Conservation (phyloP, 2,888 invertebrate genomes). For the Desoria tigrina region DNA sequence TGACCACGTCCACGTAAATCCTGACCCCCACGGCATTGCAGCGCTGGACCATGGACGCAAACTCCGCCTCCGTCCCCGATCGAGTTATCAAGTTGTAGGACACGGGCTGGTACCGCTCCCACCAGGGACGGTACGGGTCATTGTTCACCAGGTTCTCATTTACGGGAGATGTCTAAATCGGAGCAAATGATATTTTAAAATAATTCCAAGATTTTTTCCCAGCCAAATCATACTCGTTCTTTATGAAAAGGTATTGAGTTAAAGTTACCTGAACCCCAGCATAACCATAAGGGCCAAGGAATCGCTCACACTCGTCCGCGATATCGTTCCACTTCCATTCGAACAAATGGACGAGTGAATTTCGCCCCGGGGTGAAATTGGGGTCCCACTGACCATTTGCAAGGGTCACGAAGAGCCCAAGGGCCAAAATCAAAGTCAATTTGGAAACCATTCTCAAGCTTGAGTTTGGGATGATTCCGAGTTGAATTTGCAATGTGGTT, state of each 20-base stretch:
- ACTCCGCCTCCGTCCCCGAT: slow-evolving; percentile 73
- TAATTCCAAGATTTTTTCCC: too few species aligned
- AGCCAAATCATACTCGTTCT: too few species aligned
- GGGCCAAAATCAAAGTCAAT: neutral
- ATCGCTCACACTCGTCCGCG: slow-evolving; percentile 59
- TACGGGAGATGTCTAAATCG: slow-evolving; percentile 69
- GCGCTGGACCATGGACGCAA: slow-evolving; percentile 72
- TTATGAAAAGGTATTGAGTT: too few species aligned
- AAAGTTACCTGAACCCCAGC: slow-evolving; percentile 58
- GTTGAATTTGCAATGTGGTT: too few species aligned
- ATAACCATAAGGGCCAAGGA: slow-evolving; percentile 58
- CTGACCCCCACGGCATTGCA: slow-evolving; percentile 81
- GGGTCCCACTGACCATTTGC: slow-evolving; percentile 51
- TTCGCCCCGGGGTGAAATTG: slow-evolving; percentile 54
- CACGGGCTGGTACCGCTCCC: slow-evolving; percentile 79
- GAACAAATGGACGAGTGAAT: slow-evolving; percentile 58
- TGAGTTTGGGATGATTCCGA: too few species aligned
- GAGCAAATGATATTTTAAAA: too few species aligned
- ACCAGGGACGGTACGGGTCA: slow-evolving; percentile 70
- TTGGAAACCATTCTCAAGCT: slow-evolving; percentile 7
- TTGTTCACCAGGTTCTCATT: slow-evolving; percentile 69
- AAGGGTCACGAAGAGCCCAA: slow-evolving; percentile 25
- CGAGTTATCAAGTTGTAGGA: slow-evolving; percentile 78
- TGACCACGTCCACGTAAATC: slow-evolving; percentile 74
- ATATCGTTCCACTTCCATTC: slow-evolving; percentile 60